A percentile compares a stretch with the other conserved stretches of the same genome.
phyloP scores from a whole-genome alignment of 2,888 invertebrate species.

The Drosophila multiciliata region DNA sequence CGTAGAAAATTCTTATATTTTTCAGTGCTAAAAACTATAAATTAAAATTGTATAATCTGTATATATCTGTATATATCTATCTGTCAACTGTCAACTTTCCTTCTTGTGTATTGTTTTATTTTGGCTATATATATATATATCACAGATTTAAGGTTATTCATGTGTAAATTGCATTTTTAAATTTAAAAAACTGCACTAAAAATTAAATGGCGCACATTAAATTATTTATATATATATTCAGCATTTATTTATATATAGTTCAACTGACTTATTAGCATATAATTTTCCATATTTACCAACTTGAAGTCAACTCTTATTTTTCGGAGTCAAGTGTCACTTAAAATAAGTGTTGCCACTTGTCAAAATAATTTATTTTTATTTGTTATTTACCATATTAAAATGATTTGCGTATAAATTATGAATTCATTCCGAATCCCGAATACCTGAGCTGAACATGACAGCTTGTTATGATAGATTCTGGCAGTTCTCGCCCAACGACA shows the following conservation, averaged over 20 bases:
- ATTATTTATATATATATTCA: neutral
- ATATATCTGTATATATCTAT: no score
- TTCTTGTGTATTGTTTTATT: neutral
- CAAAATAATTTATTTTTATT: neutral
- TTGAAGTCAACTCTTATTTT: neutral
- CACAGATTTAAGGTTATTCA: neutral
- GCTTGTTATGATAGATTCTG: slow-evolving; percentile 29
- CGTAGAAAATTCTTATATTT: neutral
- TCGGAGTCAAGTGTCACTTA: neutral
- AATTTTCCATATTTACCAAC: neutral
- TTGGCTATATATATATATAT: neutral
- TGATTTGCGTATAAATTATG: slow-evolving; percentile 8
- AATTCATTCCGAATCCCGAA: slow-evolving; percentile 3
- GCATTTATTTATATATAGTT: neutral
- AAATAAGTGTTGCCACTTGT: neutral
- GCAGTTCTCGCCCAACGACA: neutral
- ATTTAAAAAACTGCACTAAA: neutral
- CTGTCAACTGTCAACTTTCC: neutral
- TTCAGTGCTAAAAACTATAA: neutral
- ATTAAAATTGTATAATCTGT: no score
- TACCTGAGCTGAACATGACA: slow-evolving; percentile 38
- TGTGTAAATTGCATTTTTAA: neutral
- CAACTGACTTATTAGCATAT: neutral
- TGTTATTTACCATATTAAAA: neutral
- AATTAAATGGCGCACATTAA: neutral